Evolutionary conservation across 2,113 vertebrate genomes (phyloP).

Genomic region (Psittacus erithacus): DNA sequence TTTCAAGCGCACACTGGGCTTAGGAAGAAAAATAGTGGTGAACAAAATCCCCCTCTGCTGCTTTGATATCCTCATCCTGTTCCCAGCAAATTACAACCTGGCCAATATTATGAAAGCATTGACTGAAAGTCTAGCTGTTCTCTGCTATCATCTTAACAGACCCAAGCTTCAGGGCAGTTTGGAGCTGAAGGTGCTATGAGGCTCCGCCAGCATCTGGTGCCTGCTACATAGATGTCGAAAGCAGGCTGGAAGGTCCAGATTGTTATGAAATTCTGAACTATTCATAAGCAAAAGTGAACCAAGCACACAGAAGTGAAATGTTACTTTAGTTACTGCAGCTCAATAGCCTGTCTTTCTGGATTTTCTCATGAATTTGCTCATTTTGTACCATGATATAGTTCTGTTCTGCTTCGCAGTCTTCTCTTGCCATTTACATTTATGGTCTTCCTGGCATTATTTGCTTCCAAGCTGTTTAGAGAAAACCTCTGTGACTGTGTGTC

Average conservation of each 20-base stretch:
- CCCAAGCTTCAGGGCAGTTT: background rate
- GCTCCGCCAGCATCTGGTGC: accelerated
- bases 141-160: background rate
- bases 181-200: background rate
- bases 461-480: background rate
- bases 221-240: background rate
- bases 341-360: background rate
- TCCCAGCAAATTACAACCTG: conserved; percentile 1
- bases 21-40: background rate
- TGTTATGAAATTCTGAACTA: background rate
- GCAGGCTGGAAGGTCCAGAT: background rate
- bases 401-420: background rate
- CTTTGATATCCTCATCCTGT: background rate
- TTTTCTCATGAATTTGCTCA: background rate
- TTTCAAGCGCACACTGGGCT: background rate
- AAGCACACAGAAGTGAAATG: background rate
- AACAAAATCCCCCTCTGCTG: background rate
- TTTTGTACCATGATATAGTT: background rate
- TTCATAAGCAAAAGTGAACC: background rate
- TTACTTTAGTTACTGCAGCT: background rate
- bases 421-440: background rate
- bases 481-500: background rate
- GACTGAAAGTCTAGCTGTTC: background rate
- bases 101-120: background rate
- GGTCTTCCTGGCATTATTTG: background rate